Conservation (phyloP, 2,888 invertebrate species). For the Megamerina dolium region DNA sequence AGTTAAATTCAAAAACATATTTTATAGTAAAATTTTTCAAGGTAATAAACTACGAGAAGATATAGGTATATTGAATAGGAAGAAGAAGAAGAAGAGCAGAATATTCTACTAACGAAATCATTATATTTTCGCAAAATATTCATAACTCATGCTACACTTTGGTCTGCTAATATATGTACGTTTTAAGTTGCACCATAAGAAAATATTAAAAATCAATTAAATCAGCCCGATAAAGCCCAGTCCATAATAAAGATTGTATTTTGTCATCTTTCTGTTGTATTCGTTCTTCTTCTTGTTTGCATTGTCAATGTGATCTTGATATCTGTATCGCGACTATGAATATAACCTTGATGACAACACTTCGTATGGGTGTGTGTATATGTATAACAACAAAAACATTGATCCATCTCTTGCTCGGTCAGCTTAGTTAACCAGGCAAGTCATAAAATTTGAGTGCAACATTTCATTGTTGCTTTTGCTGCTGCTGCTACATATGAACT, state of each 20-base stretch:
- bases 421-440: background rate
- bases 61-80: no score
- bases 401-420: no score
- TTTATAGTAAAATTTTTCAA: no score
- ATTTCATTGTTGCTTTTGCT: no score
- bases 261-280: no score
- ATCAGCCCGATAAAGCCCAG: conserved; percentile 10
- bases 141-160: conserved; percentile 32
- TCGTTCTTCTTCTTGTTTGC: conserved; percentile 13
- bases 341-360: conserved; percentile 19
- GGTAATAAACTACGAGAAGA: no score
- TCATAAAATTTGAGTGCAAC: conserved; percentile 7
- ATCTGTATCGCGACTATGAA: conserved; percentile 10
- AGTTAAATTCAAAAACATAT: no score
- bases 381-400: conserved; percentile 5
- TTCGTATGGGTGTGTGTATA: no score
- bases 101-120: no score
- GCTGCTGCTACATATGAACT: background rate
- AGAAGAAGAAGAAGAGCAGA: no score
- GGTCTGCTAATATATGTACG: no score
- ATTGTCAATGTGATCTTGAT: conserved; percentile 15
- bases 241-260: no score
- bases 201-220: conserved; percentile 31
- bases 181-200: conserved; percentile 12
- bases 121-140: conserved; percentile 35